Conservation (phyloP, 2,888 invertebrate genomes). For the Pachydiplax longipennis region DNA sequence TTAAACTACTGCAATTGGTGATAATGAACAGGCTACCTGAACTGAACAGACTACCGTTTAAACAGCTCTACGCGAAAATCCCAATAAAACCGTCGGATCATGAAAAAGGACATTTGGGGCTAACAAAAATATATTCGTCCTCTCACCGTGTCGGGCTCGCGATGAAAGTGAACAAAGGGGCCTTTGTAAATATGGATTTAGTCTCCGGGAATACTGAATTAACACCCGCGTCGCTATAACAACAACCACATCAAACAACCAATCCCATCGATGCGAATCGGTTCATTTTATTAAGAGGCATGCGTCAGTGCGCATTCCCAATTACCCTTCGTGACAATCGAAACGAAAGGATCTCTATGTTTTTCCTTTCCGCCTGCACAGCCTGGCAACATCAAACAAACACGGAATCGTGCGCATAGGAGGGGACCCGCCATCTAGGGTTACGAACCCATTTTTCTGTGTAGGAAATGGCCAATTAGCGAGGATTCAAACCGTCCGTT, state of each 20-base stretch:
- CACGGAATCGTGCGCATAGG: not conserved
- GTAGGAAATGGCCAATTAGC: constrained; percentile 36
- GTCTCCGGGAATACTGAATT: not conserved
- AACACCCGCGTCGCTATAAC: not conserved
- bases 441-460: not conserved
- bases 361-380: not conserved
- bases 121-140: no score
- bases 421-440: not conserved
- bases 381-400: not conserved
- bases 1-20: no score
- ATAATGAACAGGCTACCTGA: no score
- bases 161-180: no score
- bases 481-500: constrained; percentile 20
- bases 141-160: no score
- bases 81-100: no score
- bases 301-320: not conserved
- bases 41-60: no score
- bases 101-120: no score
- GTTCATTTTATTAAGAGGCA: not conserved
- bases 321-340: not conserved
- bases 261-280: not conserved
- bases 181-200: not conserved
- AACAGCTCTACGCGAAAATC: no score
- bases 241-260: not conserved
- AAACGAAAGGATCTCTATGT: not conserved